phyloP scores from a whole-genome alignment of 2,113 vertebrate species.

The Tetrao urogallus region DNA sequence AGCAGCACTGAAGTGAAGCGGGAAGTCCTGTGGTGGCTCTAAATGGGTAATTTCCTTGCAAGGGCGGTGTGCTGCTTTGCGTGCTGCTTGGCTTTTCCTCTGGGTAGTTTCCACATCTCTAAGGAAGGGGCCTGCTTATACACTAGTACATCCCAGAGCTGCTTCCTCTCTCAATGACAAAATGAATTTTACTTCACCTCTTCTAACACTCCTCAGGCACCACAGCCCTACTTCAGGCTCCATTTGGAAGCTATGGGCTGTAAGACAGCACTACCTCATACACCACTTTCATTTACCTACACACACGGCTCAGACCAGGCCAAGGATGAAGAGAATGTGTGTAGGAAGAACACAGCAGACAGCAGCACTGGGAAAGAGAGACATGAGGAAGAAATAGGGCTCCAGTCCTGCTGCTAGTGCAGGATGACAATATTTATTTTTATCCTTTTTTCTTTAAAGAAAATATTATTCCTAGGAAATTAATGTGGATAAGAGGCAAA shows the following conservation, averaged over 20 bases:
- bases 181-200: neutral
- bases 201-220: neutral
- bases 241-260: neutral
- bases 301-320: neutral
- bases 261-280: fast-evolving
- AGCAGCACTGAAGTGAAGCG: neutral
- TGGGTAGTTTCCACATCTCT: neutral
- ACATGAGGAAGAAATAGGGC: neutral
- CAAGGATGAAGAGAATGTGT: neutral
- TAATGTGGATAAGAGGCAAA: constrained; percentile 53
- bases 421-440: constrained; percentile 60
- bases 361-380: neutral
- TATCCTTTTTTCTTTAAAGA: constrained; percentile 57
- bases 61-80: neutral
- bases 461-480: constrained; percentile 71
- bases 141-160: neutral
- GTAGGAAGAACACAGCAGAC: neutral
- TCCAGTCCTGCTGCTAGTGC: constrained; percentile 33
- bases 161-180: neutral
- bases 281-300: neutral
- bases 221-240: neutral
- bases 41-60: neutral
- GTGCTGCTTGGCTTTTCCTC: neutral
- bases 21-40: neutral
- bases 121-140: neutral